Evolutionary conservation across 1,140 invertebrate species (phyloP).

Genomic region (Lepidurus apus): DNA sequence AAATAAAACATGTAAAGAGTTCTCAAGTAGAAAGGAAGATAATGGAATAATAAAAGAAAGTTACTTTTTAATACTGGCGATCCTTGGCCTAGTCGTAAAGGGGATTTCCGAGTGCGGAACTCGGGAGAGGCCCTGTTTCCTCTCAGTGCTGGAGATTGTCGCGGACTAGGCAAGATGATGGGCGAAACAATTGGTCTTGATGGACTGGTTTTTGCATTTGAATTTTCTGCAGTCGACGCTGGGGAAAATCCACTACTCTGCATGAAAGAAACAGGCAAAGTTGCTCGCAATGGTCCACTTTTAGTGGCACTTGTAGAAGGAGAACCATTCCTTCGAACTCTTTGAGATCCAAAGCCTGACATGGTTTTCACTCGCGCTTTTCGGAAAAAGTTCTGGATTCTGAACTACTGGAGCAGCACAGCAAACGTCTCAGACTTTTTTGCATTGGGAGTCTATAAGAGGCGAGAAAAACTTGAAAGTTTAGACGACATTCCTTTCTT

Average conservation of each 20-base stretch:
- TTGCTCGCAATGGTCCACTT: constrained; percentile 37
- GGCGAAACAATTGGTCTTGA: constrained; percentile 35
- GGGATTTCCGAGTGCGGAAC: constrained; percentile 34
- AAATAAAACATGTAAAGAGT: neutral
- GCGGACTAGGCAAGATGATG: constrained; percentile 31
- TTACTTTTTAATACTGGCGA: constrained; percentile 31
- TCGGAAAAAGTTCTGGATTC: neutral
- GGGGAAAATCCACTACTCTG: constrained; percentile 32
- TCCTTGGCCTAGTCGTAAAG: constrained; percentile 30
- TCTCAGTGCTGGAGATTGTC: constrained; percentile 35
- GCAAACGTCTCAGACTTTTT: neutral
- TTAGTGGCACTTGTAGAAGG: constrained; percentile 35
- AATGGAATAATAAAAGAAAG: constrained; percentile 24
- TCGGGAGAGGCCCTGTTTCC: constrained; percentile 31
- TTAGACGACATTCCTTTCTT: too few species aligned
- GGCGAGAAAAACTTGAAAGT: too few species aligned
- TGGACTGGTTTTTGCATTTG: constrained; percentile 33
- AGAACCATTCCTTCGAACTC: constrained; percentile 38
- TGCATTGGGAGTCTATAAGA: too few species aligned
- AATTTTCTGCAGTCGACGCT: constrained; percentile 35
- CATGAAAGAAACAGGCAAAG: constrained; percentile 37
- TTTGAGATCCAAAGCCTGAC: constrained; percentile 34
- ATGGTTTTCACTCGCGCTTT: neutral
- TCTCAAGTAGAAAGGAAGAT: neutral
- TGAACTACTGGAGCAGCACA: neutral